These are phyloP conservation scores for Euphydryas editha DNA, from an alignment of 2,888 invertebrate genomes.

Conservation along the genomic window DNA sequence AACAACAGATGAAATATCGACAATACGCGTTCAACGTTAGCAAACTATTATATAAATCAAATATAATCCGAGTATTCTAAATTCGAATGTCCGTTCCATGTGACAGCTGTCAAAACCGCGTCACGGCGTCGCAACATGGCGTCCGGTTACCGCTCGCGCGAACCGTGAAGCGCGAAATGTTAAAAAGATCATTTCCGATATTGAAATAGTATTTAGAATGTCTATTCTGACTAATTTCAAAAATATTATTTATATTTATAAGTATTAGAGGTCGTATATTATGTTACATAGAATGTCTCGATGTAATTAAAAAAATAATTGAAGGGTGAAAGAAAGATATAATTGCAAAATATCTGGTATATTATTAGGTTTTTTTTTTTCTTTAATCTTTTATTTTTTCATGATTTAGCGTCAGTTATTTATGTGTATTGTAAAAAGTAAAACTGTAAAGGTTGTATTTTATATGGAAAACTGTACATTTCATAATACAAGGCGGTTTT, in stretches of 20 bases:
- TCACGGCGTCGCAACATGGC: slow-evolving; percentile 75
- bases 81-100: slow-evolving; percentile 73
- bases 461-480: too few species aligned
- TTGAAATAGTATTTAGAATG: slow-evolving; percentile 61
- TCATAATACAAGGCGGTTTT: too few species aligned
- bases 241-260: slow-evolving; percentile 8
- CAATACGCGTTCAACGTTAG: background rate
- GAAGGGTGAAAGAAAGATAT: background rate
- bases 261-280: slow-evolving; percentile 15
- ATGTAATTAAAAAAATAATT: background rate
- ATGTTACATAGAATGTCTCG: slow-evolving; percentile 3
- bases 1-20: background rate
- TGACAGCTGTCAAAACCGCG: slow-evolving; percentile 82
- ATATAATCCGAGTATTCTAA: slow-evolving; percentile 73
- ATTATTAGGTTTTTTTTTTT: background rate
- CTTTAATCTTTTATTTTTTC: too few species aligned
- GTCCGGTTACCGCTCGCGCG: slow-evolving; percentile 78
- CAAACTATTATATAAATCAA: slow-evolving; percentile 45
- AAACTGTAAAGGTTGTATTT: too few species aligned
- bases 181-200: slow-evolving; percentile 74
- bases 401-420: too few species aligned
- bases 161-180: slow-evolving; percentile 72
- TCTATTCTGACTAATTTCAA: slow-evolving; percentile 13
- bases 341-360: background rate
- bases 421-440: too few species aligned